Evolutionary conservation across 2,888 invertebrate genomes (phyloP).

Genomic region (Chymomyza amoena): DNA sequence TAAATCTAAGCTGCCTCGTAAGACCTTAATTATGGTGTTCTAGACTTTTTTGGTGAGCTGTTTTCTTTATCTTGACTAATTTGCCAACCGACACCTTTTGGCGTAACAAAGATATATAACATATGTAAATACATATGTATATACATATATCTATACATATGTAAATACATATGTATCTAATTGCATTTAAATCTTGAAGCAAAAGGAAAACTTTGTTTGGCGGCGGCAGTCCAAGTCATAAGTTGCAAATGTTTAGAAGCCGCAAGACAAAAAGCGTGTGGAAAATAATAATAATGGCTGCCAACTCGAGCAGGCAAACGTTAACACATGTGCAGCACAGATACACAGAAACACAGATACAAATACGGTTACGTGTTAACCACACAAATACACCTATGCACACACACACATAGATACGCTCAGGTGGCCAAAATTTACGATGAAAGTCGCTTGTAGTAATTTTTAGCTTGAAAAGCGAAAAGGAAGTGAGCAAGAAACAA

Average conservation of each 20-base stretch:
- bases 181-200: conserved; percentile 60
- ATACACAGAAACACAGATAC: neutral
- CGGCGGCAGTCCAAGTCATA: conserved; percentile 21
- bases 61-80: neutral
- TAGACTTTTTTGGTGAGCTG: neutral
- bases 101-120: too few relatives aligned
- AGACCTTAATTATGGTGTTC: conserved; percentile 34
- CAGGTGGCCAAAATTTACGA: neutral
- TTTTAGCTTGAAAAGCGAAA: neutral
- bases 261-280: conserved; percentile 32
- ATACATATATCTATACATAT: conserved; percentile 40
- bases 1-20: conserved; percentile 37
- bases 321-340: neutral
- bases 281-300: conserved; percentile 9
- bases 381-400: neutral
- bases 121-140: conserved; percentile 43
- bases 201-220: conserved; percentile 24
- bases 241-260: neutral
- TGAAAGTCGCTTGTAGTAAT: neutral
- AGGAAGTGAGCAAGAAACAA: neutral
- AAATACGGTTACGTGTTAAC: neutral
- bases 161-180: conserved; percentile 43
- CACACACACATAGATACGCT: neutral
- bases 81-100: neutral
- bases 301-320: neutral